These are phyloP conservation scores for Falco naumanni DNA, from an alignment of 2,797 vertebrate species.

Conservation along the genomic window DNA sequence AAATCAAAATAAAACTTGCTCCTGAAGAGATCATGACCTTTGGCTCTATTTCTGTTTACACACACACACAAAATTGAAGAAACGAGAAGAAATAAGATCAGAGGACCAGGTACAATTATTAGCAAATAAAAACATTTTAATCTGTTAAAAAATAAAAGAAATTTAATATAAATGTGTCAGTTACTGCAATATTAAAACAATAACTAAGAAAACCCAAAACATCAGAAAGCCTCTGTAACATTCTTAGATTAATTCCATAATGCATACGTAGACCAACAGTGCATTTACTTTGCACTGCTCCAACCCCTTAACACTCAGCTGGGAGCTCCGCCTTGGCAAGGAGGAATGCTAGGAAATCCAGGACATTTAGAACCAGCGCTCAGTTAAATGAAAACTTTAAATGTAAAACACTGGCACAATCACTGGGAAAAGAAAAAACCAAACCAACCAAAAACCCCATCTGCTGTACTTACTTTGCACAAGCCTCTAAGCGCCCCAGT, in stretches of 20 bases:
- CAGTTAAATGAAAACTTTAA: not conserved
- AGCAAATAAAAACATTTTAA: not conserved
- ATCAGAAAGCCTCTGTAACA: not conserved
- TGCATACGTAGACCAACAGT: not conserved
- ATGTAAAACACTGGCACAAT: not conserved
- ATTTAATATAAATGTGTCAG: not conserved
- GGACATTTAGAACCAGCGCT: not conserved
- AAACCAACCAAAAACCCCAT: too few species aligned
- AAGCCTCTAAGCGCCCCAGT: constrained; percentile 78
- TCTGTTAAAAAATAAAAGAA: not conserved
- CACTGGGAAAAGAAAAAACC: not conserved
- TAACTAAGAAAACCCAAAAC: not conserved
- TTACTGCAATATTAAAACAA: not conserved
- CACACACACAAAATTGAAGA: not conserved
- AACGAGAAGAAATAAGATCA: not conserved
- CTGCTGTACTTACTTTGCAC: constrained; percentile 81
- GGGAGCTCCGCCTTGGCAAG: not conserved
- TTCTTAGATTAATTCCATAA: not conserved
- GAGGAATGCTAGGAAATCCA: not conserved
- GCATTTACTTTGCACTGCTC: not conserved
- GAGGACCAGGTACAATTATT: not conserved
- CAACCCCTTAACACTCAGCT: not conserved
- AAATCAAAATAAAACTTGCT: not conserved
- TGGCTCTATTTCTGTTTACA: not conserved
- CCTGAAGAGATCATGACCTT: not conserved